Base-by-base conservation (phyloP, 1,140 invertebrate species). In the Yoshiicerus persimilis region DNA sequence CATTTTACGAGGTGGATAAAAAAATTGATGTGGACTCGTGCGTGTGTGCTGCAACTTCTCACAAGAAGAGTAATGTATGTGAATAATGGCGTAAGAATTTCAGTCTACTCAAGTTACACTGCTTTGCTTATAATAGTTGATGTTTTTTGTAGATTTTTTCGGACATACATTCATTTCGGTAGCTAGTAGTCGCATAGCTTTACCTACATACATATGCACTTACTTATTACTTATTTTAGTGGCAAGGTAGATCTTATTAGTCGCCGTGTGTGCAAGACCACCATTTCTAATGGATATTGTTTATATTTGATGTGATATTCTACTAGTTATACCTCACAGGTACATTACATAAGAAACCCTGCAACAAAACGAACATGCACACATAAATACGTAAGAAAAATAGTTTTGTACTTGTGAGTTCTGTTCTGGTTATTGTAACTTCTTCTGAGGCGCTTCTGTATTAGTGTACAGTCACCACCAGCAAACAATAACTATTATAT, bases 1-100 rank as follows among this genome's bases (percentile, higher is more conserved):
- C 75, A 80, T 80, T 80, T 80, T 38, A 80, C 32, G 75, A 80
- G 32, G 75, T n/a, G n/a, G 75, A 80, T 80, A 80, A 80, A 80
- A n/a, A 80, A 80, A 36, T 80, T 80, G 83, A 84, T 84, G 83
- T 56, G 27, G 83, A 64, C 85, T 86, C 85, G 85, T 86, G 85
- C 85, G 85, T 86, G 85, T 70, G 85, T 86, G 47, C 62, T 64
- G 30, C 32, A 80, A 80, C 75, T 80, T 80, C 75, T 80, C 75
- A 34, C 34, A 80, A 80, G 75, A 80, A 80, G 32, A 80, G 75
- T 80, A 80, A 80, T 80, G 75, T 80, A 38, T 80, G 75, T 80
- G 75, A 80, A 80, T 80, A 80, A 80, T 80, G 75, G 75, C 30
- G 34, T 80, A 80, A 32, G 75, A 80, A 80, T 80, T 80, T 80